Base-by-base conservation (phyloP, 2,113 vertebrate genomes). In the Calonectris borealis region DNA sequence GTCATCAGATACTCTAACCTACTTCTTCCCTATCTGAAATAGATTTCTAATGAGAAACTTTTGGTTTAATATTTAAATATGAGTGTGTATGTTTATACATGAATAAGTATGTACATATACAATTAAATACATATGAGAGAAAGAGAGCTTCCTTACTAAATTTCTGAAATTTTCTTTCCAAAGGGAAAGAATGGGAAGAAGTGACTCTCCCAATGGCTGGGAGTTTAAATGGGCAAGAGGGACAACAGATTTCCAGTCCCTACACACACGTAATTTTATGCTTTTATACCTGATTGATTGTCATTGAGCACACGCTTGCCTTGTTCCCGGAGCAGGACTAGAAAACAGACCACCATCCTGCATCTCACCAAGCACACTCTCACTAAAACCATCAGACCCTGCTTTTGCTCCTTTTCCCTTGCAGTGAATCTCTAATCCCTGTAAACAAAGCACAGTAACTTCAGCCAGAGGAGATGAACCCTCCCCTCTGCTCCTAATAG, bases 61-160 rank as follows among this genome's bases (percentile, higher is more conserved):
- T 24, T 14, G 7, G 51, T 60, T 61, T 65, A 51, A 46, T 69
- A 82, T 36, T 85, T 49, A 55, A 88, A 51, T 62, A 36, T 4
- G 10, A 32, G 10, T 21, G 13, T n/a, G 5, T 12, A 26, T 80
- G 20, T 44, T 82, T 72, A 72, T 19, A 85, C 8, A 58, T 36
- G 3, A 80, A 7, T 40, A 85, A 61, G 29, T 29, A 24, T 0
- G 0, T 38, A 68, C 10, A 24, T 29, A 42, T 3, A 42, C 22
- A 44, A 31, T 40, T 76, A 60, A 5, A 40, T 26, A 48, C 9
- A 25, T 4, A 38, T 6, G 38, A 71, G 8, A 81, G 26, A 71
- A 52, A 72, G 40, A 85, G 25, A 79, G 5, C 34, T 81, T 62
- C 55, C 61, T 79, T 58, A 75, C 13, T 72, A 68, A 18, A 82